A percentile compares a stretch with the other conserved stretches of the same genome.
phyloP scores from a whole-genome alignment of 2,113 vertebrate genomes.

The Sciurus niger region DNA sequence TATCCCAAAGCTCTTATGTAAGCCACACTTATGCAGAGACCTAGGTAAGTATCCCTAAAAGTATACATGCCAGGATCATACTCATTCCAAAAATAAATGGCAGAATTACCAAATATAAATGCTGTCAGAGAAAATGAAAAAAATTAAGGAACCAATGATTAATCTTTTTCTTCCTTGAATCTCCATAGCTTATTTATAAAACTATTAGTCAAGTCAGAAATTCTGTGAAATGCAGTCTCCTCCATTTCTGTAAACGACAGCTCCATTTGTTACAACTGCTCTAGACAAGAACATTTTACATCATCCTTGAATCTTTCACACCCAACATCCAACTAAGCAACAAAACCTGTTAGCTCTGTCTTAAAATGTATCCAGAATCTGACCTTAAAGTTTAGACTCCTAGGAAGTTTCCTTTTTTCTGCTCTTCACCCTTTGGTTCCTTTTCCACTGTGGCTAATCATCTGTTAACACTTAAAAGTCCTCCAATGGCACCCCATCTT shows the following conservation, averaged over 20 bases:
- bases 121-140: slow-evolving; percentile 20
- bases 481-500: background rate
- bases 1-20: background rate
- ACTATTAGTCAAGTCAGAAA: slow-evolving; percentile 50
- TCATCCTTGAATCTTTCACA: background rate
- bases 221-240: background rate
- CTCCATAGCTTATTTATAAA: slow-evolving; percentile 45
- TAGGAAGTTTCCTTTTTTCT: background rate
- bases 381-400: slow-evolving; percentile 29
- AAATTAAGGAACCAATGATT: slow-evolving; percentile 49
- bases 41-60: background rate
- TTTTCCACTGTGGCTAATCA: background rate
- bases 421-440: background rate
- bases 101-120: background rate
- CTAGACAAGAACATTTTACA: background rate
- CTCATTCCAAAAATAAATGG: background rate
- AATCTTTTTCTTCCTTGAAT: background rate
- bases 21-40: background rate
- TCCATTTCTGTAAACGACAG: background rate
- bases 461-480: slow-evolving; percentile 18
- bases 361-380: slow-evolving; percentile 13
- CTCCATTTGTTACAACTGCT: background rate
- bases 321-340: slow-evolving; percentile 17
- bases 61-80: background rate
- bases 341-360: background rate